Conservation (phyloP, 92 coral and sea anemone genomes). For the Umimayanthus kanabou region DNA sequence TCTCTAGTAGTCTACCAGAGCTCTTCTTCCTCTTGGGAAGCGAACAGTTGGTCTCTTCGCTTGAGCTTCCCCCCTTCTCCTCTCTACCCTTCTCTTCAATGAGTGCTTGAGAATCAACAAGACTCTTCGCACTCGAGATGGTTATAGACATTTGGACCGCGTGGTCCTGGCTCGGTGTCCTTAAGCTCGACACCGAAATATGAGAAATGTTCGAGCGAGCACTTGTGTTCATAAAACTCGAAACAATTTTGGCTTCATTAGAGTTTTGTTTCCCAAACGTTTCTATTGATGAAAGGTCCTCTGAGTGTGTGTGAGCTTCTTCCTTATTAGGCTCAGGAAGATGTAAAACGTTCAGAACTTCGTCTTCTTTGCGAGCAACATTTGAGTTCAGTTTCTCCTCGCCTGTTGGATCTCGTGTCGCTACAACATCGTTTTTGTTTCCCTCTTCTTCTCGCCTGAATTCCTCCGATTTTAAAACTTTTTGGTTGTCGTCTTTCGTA, state of each 20-base stretch:
- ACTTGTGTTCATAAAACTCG: constrained; percentile 8
- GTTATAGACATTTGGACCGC: constrained; percentile 15
- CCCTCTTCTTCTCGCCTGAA: not conserved
- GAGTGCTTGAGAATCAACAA: constrained; percentile 22
- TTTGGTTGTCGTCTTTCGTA: not conserved
- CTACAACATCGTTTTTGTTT: not conserved
- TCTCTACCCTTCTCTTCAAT: constrained; percentile 4
- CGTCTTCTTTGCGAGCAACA: not conserved
- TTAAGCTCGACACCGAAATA: constrained; percentile 35
- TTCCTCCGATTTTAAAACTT: constrained; percentile 1
- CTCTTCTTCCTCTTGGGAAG: constrained; percentile 35
- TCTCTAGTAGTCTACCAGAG: constrained; percentile 1
- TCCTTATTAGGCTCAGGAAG: not conserved
- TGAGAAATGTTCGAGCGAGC: constrained; percentile 25
- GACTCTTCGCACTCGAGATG: constrained; percentile 34
- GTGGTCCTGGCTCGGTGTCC: constrained; percentile 4
- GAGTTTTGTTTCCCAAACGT: not conserved
- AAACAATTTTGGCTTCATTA: not conserved
- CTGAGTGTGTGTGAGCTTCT: not conserved
- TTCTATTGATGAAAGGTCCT: constrained; percentile 1
- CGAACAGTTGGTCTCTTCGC: constrained; percentile 3
- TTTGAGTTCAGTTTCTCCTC: not conserved
- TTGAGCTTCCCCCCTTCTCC: not conserved
- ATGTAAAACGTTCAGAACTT: not conserved
- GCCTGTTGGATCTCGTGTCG: not conserved